phyloP scores from a whole-genome alignment of 2,113 vertebrate genomes.

The Hippoglossus stenolepis region DNA sequence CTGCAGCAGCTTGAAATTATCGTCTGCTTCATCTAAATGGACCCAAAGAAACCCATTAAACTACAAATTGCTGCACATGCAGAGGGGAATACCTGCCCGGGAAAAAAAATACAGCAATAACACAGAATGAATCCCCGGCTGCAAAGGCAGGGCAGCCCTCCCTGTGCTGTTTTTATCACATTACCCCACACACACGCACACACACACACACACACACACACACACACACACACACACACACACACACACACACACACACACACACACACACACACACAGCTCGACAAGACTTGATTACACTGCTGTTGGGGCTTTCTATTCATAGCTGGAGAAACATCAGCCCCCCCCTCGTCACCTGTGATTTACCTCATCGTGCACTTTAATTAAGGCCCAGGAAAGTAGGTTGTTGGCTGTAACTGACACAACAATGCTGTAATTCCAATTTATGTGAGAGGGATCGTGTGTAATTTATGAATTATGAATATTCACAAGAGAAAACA shows the following conservation, averaged over 20 bases:
- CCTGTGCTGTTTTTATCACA: conserved; percentile 53
- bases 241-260: conserved; percentile 6
- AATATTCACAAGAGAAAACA: background rate
- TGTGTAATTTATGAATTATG: conserved; percentile 2
- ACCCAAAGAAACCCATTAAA: conserved; percentile 55
- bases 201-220: conserved; percentile 9
- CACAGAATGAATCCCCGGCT: conserved; percentile 60
- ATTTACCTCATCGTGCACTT: conserved; percentile 41
- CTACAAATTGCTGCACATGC: conserved; percentile 37
- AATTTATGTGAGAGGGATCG: background rate
- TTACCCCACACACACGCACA: conserved; percentile 43
- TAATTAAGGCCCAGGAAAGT: background rate
- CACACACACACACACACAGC: conserved; percentile 3
- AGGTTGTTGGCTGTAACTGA: background rate
- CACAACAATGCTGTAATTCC: background rate
- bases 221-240: conserved; percentile 11
- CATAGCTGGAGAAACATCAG: conserved; percentile 56
- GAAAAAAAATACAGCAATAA: conserved; percentile 44
- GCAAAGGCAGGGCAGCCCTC: conserved; percentile 45
- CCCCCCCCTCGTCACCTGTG: conserved; percentile 35
- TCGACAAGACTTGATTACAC: conserved; percentile 59
- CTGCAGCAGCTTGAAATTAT: conserved; percentile 7
- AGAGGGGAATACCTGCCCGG: conserved; percentile 42
- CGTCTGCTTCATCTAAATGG: conserved; percentile 26
- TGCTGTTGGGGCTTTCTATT: conserved; percentile 55